Evolutionary conservation across 2,797 vertebrate species (phyloP).

Genomic region (Peromyscus eremicus): DNA sequence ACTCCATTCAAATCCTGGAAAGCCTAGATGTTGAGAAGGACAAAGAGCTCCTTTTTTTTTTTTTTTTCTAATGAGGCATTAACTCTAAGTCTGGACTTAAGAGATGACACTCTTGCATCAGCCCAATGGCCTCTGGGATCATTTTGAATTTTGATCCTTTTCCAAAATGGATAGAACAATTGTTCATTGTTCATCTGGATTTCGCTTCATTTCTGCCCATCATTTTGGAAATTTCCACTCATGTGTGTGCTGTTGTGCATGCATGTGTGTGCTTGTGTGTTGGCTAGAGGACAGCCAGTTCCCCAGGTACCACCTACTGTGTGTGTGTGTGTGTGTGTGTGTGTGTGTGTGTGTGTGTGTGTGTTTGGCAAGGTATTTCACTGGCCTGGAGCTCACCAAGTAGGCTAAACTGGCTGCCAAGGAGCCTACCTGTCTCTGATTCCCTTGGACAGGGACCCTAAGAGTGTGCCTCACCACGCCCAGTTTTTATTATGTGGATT

Average conservation of each 20-base stretch:
- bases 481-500: background rate
- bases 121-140: background rate
- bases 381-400: background rate
- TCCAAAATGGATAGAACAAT: conserved; percentile 37
- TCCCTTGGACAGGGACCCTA: background rate
- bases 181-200: background rate
- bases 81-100: background rate
- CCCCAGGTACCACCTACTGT: too few species aligned
- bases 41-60: background rate
- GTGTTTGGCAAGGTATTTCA: background rate
- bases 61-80: background rate
- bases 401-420: too few species aligned
- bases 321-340: background rate
- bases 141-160: background rate
- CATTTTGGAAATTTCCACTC: background rate
- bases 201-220: background rate
- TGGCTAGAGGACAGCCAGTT: too few species aligned
- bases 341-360: background rate
- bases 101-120: background rate
- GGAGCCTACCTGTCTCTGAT: background rate
- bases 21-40: background rate
- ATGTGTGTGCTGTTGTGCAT: background rate
- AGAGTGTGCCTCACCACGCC: too few species aligned
- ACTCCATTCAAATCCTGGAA: background rate
- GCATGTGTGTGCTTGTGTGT: background rate